Conservation (phyloP, 2,797 vertebrate genomes). For the Pogoniulus pusillus region DNA sequence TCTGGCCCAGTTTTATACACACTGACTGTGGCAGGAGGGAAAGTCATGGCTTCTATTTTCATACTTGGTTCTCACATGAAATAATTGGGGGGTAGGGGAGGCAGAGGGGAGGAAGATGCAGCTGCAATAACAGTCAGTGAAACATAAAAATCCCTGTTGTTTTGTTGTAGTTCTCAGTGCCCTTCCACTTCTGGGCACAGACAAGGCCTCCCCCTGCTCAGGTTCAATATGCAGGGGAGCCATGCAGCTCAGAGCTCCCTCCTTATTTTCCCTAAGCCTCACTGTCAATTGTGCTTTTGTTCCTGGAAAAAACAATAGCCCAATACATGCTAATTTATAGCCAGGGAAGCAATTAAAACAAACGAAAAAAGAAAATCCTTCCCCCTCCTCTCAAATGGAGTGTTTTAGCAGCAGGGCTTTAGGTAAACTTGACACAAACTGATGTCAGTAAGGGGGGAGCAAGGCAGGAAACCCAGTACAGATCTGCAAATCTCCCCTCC, state of each 20-base stretch:
- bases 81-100: background rate
- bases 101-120: slow-evolving; percentile 40
- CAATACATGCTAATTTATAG: slow-evolving; percentile 56
- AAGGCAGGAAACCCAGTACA: background rate
- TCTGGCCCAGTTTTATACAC: background rate
- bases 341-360: slow-evolving; percentile 49
- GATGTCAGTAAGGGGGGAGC: background rate
- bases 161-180: slow-evolving; percentile 3
- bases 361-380: slow-evolving; percentile 58
- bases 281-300: slow-evolving; percentile 57
- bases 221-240: slow-evolving; percentile 39
- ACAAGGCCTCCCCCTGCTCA: slow-evolving; percentile 41
- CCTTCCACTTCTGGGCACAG: slow-evolving; percentile 56
- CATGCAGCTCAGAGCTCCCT: slow-evolving; percentile 30
- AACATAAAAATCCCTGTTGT: slow-evolving; percentile 58
- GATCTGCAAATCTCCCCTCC: background rate
- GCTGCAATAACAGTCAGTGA: slow-evolving; percentile 61
- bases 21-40: background rate
- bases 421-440: slow-evolving; percentile 20
- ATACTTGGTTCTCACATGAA: slow-evolving; percentile 44
- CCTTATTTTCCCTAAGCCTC: slow-evolving; percentile 11
- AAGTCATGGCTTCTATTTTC: background rate
- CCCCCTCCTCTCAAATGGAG: background rate
- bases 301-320: background rate
- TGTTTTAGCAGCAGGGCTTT: slow-evolving; percentile 37